Conservation (phyloP, 2,888 invertebrate genomes). For the Electrophaes corylata region DNA sequence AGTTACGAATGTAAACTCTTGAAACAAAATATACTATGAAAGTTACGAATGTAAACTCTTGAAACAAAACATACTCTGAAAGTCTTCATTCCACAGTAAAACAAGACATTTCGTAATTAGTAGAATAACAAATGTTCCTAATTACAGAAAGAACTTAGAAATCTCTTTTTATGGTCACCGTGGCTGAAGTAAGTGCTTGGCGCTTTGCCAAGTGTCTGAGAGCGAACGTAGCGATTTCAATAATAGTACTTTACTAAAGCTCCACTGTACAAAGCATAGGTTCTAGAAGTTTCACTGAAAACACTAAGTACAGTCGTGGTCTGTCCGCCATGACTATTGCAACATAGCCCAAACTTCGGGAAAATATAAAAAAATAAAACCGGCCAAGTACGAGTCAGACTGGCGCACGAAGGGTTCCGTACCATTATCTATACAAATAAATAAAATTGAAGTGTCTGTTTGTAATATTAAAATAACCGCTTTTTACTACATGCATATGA, state of each 20-base stretch:
- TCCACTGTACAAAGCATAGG: neutral
- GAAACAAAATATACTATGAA: too few relatives aligned
- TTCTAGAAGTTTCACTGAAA: neutral
- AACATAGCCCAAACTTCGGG: too few relatives aligned
- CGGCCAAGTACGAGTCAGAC: too few relatives aligned
- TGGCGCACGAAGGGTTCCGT: too few relatives aligned
- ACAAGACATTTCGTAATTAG: constrained; percentile 19
- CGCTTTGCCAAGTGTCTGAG: constrained; percentile 41
- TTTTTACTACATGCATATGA: too few relatives aligned
- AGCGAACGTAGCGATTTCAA: constrained; percentile 46
- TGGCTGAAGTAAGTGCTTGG: constrained; percentile 35
- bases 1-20: too few relatives aligned
- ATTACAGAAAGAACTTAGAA: constrained; percentile 26
- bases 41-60: neutral
- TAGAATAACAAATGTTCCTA: constrained; percentile 21
- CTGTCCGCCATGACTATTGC: too few relatives aligned
- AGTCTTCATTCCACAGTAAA: neutral
- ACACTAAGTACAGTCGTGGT: too few relatives aligned
- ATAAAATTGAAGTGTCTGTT: too few relatives aligned
- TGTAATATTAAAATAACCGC: too few relatives aligned
- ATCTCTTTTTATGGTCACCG: constrained; percentile 25
- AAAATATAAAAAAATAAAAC: too few relatives aligned
- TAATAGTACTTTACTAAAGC: constrained; percentile 39
- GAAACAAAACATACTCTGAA: neutral
- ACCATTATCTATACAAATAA: too few relatives aligned